Evolutionary conservation across 2,888 invertebrate genomes (phyloP).

Genomic region (Dicyrtoma fusca): DNA sequence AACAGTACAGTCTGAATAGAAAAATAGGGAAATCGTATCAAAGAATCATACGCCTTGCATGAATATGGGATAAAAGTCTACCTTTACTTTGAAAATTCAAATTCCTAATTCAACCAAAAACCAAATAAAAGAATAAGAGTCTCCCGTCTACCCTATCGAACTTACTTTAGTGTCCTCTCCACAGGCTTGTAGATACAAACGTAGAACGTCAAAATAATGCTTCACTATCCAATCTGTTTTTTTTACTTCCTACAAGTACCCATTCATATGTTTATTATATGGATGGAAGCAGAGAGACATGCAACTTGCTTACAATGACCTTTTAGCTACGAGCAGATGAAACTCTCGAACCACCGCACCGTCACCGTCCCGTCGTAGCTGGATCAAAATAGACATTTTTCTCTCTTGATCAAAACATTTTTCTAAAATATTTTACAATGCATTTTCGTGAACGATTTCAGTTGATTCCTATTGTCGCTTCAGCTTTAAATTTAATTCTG

Average conservation of each 20-base stretch:
- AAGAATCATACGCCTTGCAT: conserved; percentile 31
- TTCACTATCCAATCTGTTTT: too few species aligned
- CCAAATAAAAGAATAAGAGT: conserved; percentile 5
- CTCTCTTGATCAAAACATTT: conserved; percentile 2
- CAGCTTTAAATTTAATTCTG: too few species aligned
- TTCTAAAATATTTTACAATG: too few species aligned
- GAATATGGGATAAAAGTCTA: not conserved
- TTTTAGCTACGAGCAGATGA: too few species aligned
- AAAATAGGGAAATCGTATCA: conserved; percentile 35
- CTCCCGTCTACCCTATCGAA: not conserved
- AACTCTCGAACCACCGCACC: not conserved
- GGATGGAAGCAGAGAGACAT: too few species aligned
- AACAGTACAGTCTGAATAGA: conserved; percentile 16
- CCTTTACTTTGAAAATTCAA: not conserved
- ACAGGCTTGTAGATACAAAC: too few species aligned
- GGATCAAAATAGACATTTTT: conserved; percentile 8
- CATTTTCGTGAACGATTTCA: not conserved
- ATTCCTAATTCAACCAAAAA: conserved; percentile 10
- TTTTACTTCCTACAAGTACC: too few species aligned
- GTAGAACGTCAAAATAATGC: too few species aligned
- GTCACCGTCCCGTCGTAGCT: too few species aligned
- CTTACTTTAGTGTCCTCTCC: not conserved
- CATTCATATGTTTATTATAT: too few species aligned
- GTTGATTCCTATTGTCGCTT: too few species aligned
- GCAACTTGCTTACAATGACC: too few species aligned